Evolutionary conservation across 1,140 invertebrate genomes (phyloP), one percentile per base, ranked within the genome.

Genomic region (Sminthurides bifidus): DNA sequence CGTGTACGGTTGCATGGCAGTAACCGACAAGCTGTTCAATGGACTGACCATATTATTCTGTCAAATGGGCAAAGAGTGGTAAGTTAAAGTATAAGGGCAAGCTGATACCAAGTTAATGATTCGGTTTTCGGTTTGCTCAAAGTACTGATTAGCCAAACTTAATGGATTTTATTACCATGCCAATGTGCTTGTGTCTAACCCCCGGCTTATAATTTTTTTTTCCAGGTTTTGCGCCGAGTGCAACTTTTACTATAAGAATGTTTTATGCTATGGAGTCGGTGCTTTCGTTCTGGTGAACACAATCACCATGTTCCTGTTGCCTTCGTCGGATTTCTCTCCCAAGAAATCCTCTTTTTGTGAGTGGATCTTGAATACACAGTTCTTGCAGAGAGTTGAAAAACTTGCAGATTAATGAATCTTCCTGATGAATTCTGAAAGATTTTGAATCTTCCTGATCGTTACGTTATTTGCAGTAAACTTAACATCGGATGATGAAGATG

Each of bases 241-340:
- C 21, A 6, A 15, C 6, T 10, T 23, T 21, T 43, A 43, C 24
- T 43, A 43, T 21, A 10, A 23, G 41, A 23, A 43, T 19, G 41
- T 43, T 23, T 23, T 43, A 10, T 43, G 41, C 41, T 43, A 43
- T 21, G 41, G 41, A 15, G 41, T 43, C 24, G n/a, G 41, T 43
- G n/a, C 24, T 23, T 43, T 43, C 24, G 21, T 21, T 23, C n/a
- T 43, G 41, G 41, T 43, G 6, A 43, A 43, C 41, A 15, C 24
- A 6, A 10, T 43, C 10, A 43, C 41, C 8, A 6, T 43, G 6
- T 23, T 43, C 41, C 6, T 6, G 8, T 21, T 43, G 21, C n/a
- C n/a, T 43, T 35, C 33, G 33, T 35, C 33, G 33, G n/a, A 10
- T 10, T n/a, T 35, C 33, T 10, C 10, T 35, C 10, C 10, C n/a